Conservation (phyloP, 2,888 invertebrate genomes). For the Lottia scabra region DNA sequence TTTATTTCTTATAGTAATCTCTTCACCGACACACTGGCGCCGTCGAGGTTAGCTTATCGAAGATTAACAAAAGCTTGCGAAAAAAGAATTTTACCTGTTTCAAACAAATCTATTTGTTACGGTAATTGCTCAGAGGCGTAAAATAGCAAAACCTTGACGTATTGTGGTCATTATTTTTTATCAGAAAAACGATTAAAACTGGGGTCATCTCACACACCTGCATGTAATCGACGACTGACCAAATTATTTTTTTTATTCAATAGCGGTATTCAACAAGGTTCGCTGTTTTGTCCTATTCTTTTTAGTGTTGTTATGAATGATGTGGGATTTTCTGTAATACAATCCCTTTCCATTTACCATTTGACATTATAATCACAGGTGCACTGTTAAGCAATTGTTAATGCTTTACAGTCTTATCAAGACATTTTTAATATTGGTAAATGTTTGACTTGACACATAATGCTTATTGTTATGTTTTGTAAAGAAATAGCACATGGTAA, state of each 20-base stretch:
- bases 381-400: too few species aligned
- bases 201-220: not conserved
- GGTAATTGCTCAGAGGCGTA: not conserved
- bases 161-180: not conserved
- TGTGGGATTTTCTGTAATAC: too few species aligned
- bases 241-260: not conserved
- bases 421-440: too few species aligned
- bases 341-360: too few species aligned
- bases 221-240: not conserved
- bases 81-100: not conserved
- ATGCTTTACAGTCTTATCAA: too few species aligned
- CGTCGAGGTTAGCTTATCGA: not conserved
- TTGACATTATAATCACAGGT: too few species aligned
- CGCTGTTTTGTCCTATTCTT: not conserved
- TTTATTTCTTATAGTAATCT: not conserved
- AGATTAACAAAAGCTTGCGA: slow-evolving; percentile 3
- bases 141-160: not conserved
- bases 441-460: too few species aligned
- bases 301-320: not conserved
- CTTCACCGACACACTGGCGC: not conserved
- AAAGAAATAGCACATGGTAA: too few species aligned
- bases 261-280: not conserved
- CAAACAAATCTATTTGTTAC: slow-evolving; percentile 4
- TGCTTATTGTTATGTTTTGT: too few species aligned
- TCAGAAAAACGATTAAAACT: not conserved